phyloP scores from a whole-genome alignment of 2,888 invertebrate genomes.

The Aphelenchoides bicaudatus region DNA sequence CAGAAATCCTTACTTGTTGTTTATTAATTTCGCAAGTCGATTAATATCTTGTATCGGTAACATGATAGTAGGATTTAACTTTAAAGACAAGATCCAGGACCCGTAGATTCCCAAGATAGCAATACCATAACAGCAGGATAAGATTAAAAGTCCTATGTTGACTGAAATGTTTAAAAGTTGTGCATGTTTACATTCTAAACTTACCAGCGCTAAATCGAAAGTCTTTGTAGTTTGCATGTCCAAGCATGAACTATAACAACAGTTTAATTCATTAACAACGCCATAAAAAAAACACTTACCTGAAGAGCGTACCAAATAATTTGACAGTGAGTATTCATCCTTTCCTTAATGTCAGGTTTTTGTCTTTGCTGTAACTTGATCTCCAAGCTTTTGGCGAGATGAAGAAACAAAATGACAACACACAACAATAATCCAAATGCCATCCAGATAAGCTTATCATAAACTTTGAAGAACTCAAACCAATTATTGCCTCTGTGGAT shows the following conservation, averaged over 20 bases:
- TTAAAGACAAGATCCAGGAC: not conserved
- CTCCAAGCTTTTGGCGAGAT: not conserved
- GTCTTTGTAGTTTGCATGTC: not conserved
- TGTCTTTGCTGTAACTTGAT: not conserved
- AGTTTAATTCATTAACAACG: too few species aligned
- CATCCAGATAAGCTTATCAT: not conserved
- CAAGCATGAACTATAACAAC: constrained; percentile 4
- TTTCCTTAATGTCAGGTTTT: not conserved
- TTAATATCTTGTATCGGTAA: not conserved
- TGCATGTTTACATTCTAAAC: not conserved
- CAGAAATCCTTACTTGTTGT: too few species aligned
- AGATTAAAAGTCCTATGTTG: not conserved
- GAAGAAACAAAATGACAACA: not conserved
- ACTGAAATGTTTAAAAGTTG: not conserved
- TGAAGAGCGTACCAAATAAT: constrained; percentile 4
- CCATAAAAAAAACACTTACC: too few species aligned
- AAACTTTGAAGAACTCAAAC: constrained; percentile 2
- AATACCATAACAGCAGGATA: not conserved
- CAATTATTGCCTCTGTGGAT: not conserved
- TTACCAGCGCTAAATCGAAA: not conserved
- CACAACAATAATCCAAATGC: not conserved
- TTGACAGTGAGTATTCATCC: not conserved
- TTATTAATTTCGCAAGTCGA: not conserved
- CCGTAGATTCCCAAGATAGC: not conserved
- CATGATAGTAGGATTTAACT: not conserved